Conservation (phyloP, 2,888 invertebrate genomes). For the Copidosoma aretas region DNA sequence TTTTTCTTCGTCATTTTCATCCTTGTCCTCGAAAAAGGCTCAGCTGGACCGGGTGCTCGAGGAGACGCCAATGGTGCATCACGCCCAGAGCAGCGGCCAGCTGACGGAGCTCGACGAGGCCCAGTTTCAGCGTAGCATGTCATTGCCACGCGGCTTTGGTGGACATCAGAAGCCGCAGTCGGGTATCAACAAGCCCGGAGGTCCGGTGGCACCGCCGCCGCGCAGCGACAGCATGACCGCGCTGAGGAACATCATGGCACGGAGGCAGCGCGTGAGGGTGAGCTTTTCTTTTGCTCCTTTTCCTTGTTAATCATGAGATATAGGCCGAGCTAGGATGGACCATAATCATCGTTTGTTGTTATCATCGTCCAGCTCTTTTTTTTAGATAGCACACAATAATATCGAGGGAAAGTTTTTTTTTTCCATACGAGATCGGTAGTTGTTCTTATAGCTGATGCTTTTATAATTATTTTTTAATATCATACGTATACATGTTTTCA, state of each 20-base stretch:
- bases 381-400: too few relatives aligned
- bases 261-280: slow-evolving; percentile 58
- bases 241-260: slow-evolving; percentile 58
- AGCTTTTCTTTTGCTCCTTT: slow-evolving; percentile 28
- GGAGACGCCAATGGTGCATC: slow-evolving; percentile 51
- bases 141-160: slow-evolving; percentile 62
- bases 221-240: slow-evolving; percentile 62
- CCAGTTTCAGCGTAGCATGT: slow-evolving; percentile 62
- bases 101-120: slow-evolving; percentile 54
- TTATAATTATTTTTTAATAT: too few relatives aligned
- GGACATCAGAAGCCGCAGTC: slow-evolving; percentile 52
- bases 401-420: too few relatives aligned
- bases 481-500: too few relatives aligned
- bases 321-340: too few relatives aligned
- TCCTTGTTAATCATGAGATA: background rate
- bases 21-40: slow-evolving; percentile 41
- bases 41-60: slow-evolving; percentile 54
- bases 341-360: too few relatives aligned
- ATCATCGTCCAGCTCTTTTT: too few relatives aligned
- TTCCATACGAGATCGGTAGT: too few relatives aligned
- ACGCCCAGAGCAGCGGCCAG: slow-evolving; percentile 55
- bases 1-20: too few relatives aligned
- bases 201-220: slow-evolving; percentile 59
- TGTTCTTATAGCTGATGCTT: too few relatives aligned
- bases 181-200: slow-evolving; percentile 45